These are phyloP conservation scores for Chaetorhynchus papuensis DNA, from an alignment of 2,113 vertebrate genomes.

Conservation along the genomic window DNA sequence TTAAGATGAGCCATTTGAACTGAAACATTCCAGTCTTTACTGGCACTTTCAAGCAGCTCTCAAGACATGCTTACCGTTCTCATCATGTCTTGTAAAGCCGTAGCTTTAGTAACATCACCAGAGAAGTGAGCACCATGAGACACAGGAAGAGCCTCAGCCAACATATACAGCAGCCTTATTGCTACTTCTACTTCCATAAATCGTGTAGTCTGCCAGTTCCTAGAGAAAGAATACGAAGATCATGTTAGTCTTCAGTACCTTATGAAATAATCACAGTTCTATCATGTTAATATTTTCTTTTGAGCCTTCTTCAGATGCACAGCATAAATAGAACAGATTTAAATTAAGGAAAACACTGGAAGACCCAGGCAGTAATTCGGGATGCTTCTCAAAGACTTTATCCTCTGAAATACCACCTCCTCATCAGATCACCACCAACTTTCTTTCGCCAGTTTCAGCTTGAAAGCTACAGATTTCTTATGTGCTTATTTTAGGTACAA, in stretches of 20 bases:
- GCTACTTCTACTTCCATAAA: constrained; percentile 99
- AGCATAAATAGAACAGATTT: background rate
- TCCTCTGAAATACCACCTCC: background rate
- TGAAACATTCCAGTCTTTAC: background rate
- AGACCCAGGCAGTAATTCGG: background rate
- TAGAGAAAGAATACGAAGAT: constrained; percentile 37
- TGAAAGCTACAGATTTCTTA: background rate
- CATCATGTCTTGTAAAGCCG: constrained; percentile 97
- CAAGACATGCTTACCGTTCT: constrained; percentile 79
- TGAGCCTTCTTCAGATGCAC: background rate
- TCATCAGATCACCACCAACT: background rate
- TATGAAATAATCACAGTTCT: background rate
- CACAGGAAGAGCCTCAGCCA: constrained; percentile 93
- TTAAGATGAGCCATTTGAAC: background rate
- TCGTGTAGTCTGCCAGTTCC: constrained; percentile 85
- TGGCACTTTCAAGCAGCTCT: background rate
- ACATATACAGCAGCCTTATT: constrained; percentile 92
- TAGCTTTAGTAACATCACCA: constrained; percentile 90
- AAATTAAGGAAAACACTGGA: background rate
- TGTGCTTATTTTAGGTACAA: background rate
- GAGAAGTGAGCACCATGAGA: constrained; percentile 95
- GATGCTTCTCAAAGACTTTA: background rate
- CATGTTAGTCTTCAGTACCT: background rate
- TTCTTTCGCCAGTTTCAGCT: background rate
- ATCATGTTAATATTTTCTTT: background rate